Conservation (phyloP, 2,113 vertebrate species). For the Galbula dea region DNA sequence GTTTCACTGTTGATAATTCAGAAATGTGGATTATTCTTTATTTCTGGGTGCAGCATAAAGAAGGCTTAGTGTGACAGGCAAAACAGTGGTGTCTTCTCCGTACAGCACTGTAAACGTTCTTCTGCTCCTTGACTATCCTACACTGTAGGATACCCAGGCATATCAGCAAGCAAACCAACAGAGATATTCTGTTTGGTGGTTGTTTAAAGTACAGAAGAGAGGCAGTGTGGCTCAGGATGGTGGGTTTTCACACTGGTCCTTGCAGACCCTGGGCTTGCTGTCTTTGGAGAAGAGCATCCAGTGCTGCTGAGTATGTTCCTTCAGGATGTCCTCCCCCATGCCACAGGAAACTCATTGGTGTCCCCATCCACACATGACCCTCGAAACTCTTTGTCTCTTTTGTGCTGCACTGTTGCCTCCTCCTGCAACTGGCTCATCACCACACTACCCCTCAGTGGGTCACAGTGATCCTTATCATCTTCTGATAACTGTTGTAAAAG, state of each 20-base stretch:
- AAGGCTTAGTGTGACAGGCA: neutral
- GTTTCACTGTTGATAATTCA: neutral
- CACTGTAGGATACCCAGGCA: too few species aligned
- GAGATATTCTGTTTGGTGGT: too few species aligned
- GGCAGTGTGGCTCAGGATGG: neutral
- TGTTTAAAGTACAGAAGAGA: neutral
- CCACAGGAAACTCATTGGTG: neutral
- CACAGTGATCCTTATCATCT: neutral
- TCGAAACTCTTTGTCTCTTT: neutral
- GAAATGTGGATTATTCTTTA: neutral
- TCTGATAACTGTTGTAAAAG: constrained; percentile 39
- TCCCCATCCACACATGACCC: neutral
- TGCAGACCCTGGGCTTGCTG: neutral
- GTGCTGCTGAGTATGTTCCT: neutral
- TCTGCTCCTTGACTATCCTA: neutral
- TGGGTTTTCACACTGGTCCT: neutral
- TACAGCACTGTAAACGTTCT: neutral
- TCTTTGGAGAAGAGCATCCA: neutral
- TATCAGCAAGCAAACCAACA: fast-evolving
- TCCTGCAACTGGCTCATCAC: neutral
- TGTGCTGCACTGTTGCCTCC: neutral
- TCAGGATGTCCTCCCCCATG: neutral
- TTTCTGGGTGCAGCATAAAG: neutral
- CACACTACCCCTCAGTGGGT: neutral
- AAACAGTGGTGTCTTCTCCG: neutral